phyloP scores from a whole-genome alignment of 1,140 invertebrate genomes.

The Potamilus streckersoni region DNA sequence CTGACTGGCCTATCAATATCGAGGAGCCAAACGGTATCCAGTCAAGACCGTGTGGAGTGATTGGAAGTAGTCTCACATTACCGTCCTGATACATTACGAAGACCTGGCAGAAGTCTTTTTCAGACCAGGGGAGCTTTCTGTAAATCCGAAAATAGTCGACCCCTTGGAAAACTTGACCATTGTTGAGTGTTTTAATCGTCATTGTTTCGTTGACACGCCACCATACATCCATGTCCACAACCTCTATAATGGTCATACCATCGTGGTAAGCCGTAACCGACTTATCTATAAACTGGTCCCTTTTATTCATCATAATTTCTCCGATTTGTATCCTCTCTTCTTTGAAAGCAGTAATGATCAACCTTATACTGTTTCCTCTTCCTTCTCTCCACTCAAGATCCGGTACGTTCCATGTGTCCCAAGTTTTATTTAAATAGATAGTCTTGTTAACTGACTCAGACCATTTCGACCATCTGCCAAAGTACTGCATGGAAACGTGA shows the following conservation, averaged over 20 bases:
- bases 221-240: slow-evolving; percentile 45
- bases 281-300: background rate
- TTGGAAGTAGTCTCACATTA: too few relatives aligned
- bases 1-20: too few relatives aligned
- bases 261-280: slow-evolving; percentile 21
- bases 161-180: background rate
- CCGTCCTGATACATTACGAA: too few relatives aligned
- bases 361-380: slow-evolving; percentile 19
- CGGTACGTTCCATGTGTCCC: slow-evolving; percentile 23
- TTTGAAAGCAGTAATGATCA: background rate
- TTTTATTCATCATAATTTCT: slow-evolving; percentile 1
- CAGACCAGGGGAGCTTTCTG: background rate
- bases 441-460: slow-evolving; percentile 3
- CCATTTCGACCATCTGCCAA: slow-evolving; percentile 24
- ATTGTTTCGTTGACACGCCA: slow-evolving; percentile 41
- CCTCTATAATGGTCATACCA: slow-evolving; percentile 34
- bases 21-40: too few relatives aligned
- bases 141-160: slow-evolving; percentile 34
- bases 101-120: too few relatives aligned
- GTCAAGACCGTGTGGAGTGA: too few relatives aligned
- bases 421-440: slow-evolving; percentile 6
- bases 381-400: slow-evolving; percentile 43
- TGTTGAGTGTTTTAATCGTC: slow-evolving; percentile 22
- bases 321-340: background rate
- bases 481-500: slow-evolving; percentile 22